Evolutionary conservation across 2,113 vertebrate genomes (phyloP).

Genomic region (Heterotilapia buettikoferi): DNA sequence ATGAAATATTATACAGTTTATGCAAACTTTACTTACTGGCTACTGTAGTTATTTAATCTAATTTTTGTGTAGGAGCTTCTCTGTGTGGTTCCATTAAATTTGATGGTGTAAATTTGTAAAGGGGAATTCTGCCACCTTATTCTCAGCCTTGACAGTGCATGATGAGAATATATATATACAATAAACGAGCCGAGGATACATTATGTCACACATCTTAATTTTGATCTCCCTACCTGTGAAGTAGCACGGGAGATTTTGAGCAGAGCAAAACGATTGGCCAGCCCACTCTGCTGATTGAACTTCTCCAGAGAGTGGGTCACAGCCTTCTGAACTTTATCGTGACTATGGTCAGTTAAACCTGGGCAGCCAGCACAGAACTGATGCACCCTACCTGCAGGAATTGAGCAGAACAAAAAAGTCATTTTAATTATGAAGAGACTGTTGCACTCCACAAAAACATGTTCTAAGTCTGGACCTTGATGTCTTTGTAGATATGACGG

Average conservation of each 20-base stretch:
- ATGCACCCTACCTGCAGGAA: neutral
- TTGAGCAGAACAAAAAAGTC: constrained; percentile 9
- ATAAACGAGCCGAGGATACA: neutral
- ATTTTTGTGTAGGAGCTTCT: neutral
- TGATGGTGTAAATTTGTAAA: neutral
- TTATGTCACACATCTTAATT: neutral
- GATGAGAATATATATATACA: neutral
- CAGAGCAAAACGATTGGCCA: constrained; percentile 53
- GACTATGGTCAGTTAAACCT: accelerated
- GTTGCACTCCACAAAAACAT: neutral
- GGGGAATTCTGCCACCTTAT: neutral
- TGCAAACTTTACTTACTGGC: neutral
- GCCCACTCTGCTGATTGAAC: constrained; percentile 60
- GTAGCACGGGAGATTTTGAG: constrained; percentile 46
- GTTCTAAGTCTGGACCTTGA: neutral
- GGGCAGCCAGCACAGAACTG: constrained; percentile 57
- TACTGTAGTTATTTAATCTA: neutral
- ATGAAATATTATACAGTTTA: neutral
- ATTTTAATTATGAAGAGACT: neutral
- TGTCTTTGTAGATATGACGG: neutral
- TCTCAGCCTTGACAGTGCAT: neutral
- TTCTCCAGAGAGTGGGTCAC: constrained; percentile 45
- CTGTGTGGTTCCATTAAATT: neutral
- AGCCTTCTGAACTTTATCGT: neutral
- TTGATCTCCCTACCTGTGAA: neutral